Percentiles rank a stretch among this genome's conserved stretches.
These are phyloP conservation scores for Saguinus midas DNA, from an alignment of 2,113 vertebrate genomes.

Conservation along the genomic window DNA sequence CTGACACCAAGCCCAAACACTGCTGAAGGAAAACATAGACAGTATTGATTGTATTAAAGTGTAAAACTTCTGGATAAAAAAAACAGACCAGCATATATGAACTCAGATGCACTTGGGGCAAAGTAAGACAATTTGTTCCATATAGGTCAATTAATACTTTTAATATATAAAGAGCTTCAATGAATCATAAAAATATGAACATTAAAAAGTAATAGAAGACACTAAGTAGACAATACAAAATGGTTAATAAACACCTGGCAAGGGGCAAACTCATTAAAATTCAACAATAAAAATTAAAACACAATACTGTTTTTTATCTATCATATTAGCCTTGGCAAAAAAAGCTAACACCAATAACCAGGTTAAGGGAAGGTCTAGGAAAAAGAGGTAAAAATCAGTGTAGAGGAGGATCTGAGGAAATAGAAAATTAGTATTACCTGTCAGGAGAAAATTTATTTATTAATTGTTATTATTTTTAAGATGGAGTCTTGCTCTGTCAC, in stretches of 20 bases:
- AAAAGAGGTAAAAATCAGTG: background rate
- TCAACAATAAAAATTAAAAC: background rate
- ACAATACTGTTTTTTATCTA: background rate
- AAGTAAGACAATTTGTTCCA: background rate
- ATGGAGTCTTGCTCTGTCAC: too few relatives aligned
- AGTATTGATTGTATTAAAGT: background rate
- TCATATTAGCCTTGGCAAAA: background rate
- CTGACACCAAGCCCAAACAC: background rate
- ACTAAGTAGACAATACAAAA: background rate
- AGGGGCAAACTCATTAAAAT: background rate
- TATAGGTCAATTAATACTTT: background rate
- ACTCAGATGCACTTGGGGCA: background rate
- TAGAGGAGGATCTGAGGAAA: background rate
- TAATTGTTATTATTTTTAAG: too few relatives aligned
- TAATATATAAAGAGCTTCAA: background rate
- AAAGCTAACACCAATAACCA: background rate
- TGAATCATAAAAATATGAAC: background rate
- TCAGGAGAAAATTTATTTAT: background rate
- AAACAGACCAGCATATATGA: background rate
- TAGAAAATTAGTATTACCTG: background rate
- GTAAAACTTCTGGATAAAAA: background rate
- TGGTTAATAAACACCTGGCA: background rate
- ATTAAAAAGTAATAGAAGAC: background rate
- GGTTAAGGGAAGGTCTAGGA: background rate
- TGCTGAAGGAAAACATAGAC: background rate